Evolutionary conservation across 2,888 invertebrate species (phyloP).

Genomic region (Lathronympha strigana): DNA sequence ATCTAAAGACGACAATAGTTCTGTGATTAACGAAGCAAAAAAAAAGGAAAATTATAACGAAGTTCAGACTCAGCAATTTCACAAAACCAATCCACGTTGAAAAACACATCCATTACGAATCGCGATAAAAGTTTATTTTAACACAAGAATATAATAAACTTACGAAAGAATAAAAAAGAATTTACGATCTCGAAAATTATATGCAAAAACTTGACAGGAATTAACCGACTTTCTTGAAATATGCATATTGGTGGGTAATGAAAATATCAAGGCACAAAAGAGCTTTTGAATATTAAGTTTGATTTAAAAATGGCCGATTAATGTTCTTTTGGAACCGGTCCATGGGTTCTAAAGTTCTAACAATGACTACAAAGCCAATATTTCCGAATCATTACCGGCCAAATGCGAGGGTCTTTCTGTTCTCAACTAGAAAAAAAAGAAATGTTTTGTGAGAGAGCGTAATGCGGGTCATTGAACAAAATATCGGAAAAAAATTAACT

Average conservation of each 20-base stretch:
- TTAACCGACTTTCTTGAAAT: constrained; percentile 26
- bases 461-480: not conserved
- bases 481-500: not conserved
- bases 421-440: constrained; percentile 43
- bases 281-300: constrained; percentile 50
- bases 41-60: not conserved
- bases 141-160: constrained; percentile 25
- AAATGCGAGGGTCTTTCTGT: constrained; percentile 48
- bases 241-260: constrained; percentile 36
- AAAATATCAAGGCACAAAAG: constrained; percentile 22
- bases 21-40: constrained; percentile 24
- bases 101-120: constrained; percentile 25
- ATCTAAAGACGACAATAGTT: not conserved
- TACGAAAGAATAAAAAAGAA: constrained; percentile 27
- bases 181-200: constrained; percentile 29
- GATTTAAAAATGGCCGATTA: constrained; percentile 37
- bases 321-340: constrained; percentile 31
- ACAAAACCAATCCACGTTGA: constrained; percentile 19
- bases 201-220: constrained; percentile 30
- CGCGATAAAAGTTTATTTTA: constrained; percentile 18
- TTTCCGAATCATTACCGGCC: constrained; percentile 67
- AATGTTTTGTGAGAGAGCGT: not conserved
- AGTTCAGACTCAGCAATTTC: constrained; percentile 17
- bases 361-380: constrained; percentile 62
- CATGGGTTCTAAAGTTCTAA: constrained; percentile 48